Conservation (phyloP, 2,113 vertebrate genomes). For the Brachypteracias leptosomus region DNA sequence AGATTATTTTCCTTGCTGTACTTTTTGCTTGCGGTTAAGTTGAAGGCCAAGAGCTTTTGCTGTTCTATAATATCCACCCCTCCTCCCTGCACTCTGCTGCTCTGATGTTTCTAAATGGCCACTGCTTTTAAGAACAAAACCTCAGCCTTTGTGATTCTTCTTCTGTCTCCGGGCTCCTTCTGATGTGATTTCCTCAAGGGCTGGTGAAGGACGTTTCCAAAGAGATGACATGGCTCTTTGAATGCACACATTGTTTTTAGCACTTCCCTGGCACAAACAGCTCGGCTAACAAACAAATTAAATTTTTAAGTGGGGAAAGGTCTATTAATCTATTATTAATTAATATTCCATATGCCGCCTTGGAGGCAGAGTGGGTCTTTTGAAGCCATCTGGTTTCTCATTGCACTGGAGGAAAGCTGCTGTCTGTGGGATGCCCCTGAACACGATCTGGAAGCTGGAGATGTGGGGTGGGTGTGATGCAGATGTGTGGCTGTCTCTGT, state of each 20-base stretch:
- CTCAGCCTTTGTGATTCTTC: not conserved
- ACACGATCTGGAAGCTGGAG: not conserved
- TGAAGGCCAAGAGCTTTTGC: not conserved
- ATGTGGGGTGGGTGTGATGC: not conserved
- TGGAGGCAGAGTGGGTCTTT: conserved; percentile 23
- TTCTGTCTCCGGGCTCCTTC: not conserved
- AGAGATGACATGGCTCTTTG: not conserved
- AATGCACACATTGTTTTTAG: not conserved
- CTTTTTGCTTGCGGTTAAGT: not conserved
- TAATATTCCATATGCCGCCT: conserved; percentile 52
- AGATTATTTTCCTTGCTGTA: not conserved
- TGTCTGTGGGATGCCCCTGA: not conserved
- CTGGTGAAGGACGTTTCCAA: not conserved
- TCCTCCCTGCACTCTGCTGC: not conserved
- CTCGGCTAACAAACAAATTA: conserved; percentile 25
- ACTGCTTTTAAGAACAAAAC: not conserved
- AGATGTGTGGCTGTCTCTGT: not conserved
- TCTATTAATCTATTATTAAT: conserved; percentile 72
- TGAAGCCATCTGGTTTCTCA: conserved; percentile 55
- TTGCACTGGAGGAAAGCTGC: not conserved
- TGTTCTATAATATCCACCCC: not conserved
- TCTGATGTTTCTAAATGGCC: not conserved
- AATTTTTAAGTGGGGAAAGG: conserved; percentile 23
- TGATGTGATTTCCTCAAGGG: not conserved
- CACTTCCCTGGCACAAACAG: not conserved